Conservation (phyloP, 2,888 invertebrate genomes). For the Amiota minor region DNA sequence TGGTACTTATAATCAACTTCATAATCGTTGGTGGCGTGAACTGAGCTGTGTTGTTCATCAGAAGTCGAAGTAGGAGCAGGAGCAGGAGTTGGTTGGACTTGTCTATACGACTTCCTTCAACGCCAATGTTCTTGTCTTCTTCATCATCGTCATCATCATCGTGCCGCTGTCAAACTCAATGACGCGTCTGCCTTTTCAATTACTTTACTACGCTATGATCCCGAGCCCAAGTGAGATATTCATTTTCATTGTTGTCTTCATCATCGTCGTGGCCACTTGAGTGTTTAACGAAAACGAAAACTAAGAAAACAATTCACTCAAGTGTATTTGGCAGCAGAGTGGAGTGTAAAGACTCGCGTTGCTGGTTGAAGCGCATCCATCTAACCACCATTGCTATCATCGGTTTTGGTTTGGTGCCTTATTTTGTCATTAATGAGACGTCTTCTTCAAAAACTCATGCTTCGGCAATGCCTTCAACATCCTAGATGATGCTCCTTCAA, state of each 20-base stretch:
- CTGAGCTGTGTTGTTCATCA: conserved; percentile 11
- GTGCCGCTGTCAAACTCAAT: conserved; percentile 22
- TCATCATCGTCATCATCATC: too few species aligned
- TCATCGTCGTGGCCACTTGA: conserved; percentile 15
- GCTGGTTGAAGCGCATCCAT: conserved; percentile 43
- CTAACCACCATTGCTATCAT: conserved; percentile 39
- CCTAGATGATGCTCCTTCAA: too few species aligned
- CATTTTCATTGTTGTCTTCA: background rate
- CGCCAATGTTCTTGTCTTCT: background rate
- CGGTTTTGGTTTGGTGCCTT: conserved; percentile 47
- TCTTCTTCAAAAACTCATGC: conserved; percentile 56
- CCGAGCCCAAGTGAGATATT: background rate
- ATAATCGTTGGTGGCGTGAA: conserved; percentile 28
- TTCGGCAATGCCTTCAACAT: conserved; percentile 45
- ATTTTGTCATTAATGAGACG: conserved; percentile 69
- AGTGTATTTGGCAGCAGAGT: conserved; percentile 20
- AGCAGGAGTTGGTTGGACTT: background rate
- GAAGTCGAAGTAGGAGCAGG: background rate
- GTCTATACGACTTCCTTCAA: conserved; percentile 21
- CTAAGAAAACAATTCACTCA: conserved; percentile 35
- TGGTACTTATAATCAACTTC: conserved; percentile 55
- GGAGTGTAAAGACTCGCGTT: background rate
- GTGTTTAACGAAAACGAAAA: conserved; percentile 20
- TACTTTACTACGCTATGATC: conserved; percentile 22
- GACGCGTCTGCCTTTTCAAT: conserved; percentile 22